Evolutionary conservation across 2,888 invertebrate genomes (phyloP), one percentile per base, ranked within the genome.

Genomic region (Brassicogethes aeneus): DNA sequence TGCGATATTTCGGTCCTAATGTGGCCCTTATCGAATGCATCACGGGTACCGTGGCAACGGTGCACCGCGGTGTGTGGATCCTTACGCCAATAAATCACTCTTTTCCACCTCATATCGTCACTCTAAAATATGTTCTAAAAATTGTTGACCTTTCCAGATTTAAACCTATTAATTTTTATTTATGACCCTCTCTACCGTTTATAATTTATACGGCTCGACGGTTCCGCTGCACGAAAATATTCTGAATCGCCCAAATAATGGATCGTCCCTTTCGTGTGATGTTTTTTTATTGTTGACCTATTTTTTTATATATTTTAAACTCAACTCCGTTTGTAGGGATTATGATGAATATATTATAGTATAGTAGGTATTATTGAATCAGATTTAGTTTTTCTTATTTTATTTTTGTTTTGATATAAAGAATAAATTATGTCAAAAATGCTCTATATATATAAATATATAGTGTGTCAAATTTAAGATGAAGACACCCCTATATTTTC

Each of bases 121-220:
- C 12, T 29, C 43, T 53, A 47, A 54, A 55, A 54, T 54, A 54
- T 54, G 48, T 46, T 47, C 49, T 38, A 49, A 54, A 54, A 56
- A 56, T 54, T 54, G 55, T 52, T 53, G 55, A 56, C 54, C 53
- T 50, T 45, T 48, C 46, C 48, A 52, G 46, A 52, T 54, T 50
- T 48, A 47, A 51, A 52, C 54, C 52, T 53, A 54, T 55, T 55
- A 55, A 56, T 53, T 55, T 54, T 56, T 54, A 55, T 56, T 56
- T 55, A 55, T 47, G 45, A 40, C 34, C 48, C n/a, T 38, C 42
- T 45, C 42, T 38, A 36, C 16, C 48, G 45, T 44, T 46, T 37
- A 42, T 48, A 48, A 50, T 50, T 44, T 45, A 47, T 43, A 17
- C 31, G 42, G 7, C 3, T 10, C 23, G 12, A 32, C 23, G 23